phyloP scores from a whole-genome alignment of 2,797 vertebrate species.

The Bradypus variegatus region DNA sequence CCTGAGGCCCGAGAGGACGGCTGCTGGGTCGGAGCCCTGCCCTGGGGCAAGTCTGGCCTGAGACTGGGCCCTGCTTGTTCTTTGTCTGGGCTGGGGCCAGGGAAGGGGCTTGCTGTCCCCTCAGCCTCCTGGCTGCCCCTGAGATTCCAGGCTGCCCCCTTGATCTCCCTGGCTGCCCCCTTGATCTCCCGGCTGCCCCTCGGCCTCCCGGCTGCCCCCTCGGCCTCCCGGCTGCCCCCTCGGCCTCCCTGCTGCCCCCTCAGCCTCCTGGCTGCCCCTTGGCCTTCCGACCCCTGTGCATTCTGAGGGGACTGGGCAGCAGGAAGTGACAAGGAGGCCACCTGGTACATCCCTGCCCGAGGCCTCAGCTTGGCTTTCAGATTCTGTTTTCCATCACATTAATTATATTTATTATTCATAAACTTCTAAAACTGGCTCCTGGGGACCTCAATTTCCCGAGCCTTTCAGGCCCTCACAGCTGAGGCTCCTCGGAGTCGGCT shows the following conservation, averaged over 20 bases:
- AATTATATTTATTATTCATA: constrained; percentile 64
- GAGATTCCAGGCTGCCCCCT: too few species aligned
- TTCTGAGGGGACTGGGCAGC: not conserved
- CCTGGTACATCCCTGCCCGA: not conserved
- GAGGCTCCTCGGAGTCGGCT: constrained; percentile 18
- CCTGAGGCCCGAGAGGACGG: not conserved
- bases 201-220: not conserved
- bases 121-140: not conserved
- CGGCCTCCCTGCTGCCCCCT: not conserved
- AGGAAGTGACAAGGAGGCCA: not conserved
- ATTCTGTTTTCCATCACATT: constrained; percentile 51
- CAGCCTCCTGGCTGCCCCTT: not conserved
- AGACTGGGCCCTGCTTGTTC: not conserved
- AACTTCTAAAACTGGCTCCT: constrained; percentile 49
- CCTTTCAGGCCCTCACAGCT: constrained; percentile 41
- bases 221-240: not conserved
- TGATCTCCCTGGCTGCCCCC: not conserved
- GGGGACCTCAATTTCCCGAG: constrained; percentile 38
- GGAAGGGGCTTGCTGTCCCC: not conserved
- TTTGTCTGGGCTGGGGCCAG: not conserved
- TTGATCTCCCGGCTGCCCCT: too few species aligned
- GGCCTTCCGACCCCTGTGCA: not conserved
- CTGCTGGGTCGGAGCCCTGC: not conserved
- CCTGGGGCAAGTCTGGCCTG: not conserved
- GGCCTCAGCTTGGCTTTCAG: constrained; percentile 10